Percentiles rank a stretch among this genome's conserved stretches.
phyloP scores from a whole-genome alignment of 1,140 invertebrate genomes.

The Drosophila nikananu region DNA sequence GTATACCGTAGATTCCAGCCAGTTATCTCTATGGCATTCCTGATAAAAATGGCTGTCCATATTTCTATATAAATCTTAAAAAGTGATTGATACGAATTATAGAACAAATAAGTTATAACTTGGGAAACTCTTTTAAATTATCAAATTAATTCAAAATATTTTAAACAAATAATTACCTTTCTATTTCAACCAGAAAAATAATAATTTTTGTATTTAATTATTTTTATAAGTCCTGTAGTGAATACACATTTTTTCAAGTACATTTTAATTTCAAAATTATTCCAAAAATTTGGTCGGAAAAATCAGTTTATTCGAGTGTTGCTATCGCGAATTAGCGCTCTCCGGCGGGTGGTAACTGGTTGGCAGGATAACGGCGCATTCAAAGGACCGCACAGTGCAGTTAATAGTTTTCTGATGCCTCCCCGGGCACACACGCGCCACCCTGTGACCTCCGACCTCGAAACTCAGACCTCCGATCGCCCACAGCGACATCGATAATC shows the following conservation, averaged over 20 bases:
- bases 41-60: too few relatives aligned
- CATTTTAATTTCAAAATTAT: not conserved
- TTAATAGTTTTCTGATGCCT: slow-evolving; percentile 65
- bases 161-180: too few relatives aligned
- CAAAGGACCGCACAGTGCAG: slow-evolving; percentile 60
- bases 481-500: slow-evolving; percentile 51
- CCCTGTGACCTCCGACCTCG: slow-evolving; percentile 34
- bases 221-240: not conserved
- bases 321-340: slow-evolving; percentile 43
- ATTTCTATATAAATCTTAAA: too few relatives aligned
- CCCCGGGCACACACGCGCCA: slow-evolving; percentile 34
- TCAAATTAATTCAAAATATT: not conserved
- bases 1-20: too few relatives aligned
- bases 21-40: too few relatives aligned
- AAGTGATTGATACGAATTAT: too few relatives aligned
- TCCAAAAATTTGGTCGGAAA: not conserved
- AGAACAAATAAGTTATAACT: not conserved
- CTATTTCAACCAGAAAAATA: too few relatives aligned
- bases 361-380: slow-evolving; percentile 35
- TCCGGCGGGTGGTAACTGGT: slow-evolving; percentile 25
- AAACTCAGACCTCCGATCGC: slow-evolving; percentile 36
- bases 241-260: not conserved
- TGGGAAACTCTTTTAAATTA: not conserved
- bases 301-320: slow-evolving; percentile 18
- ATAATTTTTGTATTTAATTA: not conserved